Conservation (phyloP, 2,888 invertebrate species). For the Lithophane semibrunnea region DNA sequence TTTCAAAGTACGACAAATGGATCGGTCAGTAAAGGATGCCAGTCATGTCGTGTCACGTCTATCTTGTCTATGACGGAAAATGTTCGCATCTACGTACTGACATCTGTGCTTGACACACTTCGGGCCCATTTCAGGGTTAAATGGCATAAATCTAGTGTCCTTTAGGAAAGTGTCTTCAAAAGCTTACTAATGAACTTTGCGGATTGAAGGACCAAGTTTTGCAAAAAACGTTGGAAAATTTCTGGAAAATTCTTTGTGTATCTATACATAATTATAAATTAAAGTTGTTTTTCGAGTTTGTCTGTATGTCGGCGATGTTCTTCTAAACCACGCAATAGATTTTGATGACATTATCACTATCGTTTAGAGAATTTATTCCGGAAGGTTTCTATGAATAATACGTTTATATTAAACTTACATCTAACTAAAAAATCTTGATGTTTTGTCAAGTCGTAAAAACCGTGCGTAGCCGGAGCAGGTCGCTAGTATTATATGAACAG, state of each 20-base stretch:
- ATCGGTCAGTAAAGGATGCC: conserved; percentile 49
- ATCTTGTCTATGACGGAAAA: conserved; percentile 40
- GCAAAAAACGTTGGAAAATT: neutral
- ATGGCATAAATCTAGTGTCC: conserved; percentile 30
- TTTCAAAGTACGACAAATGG: conserved; percentile 36
- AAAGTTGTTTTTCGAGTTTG: no score
- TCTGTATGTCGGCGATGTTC: no score
- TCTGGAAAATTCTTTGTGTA: neutral
- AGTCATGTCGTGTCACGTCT: conserved; percentile 51
- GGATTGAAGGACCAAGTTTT: neutral
- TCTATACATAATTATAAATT: no score
- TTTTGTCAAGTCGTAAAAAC: no score
- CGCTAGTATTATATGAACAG: neutral
- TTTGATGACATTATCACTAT: no score
- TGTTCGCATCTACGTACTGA: conserved; percentile 39
- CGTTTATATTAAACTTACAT: no score
- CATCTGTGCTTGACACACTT: conserved; percentile 47
- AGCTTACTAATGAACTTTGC: conserved; percentile 21
- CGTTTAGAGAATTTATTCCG: no score
- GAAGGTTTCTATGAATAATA: no score
- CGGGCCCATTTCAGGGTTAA: conserved; percentile 31
- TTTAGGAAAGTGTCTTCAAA: conserved; percentile 27
- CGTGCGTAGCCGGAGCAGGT: no score
- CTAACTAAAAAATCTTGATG: no score
- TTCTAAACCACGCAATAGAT: no score